Evolutionary conservation across 2,113 vertebrate species (phyloP).

Genomic region (Noturus placidus): DNA sequence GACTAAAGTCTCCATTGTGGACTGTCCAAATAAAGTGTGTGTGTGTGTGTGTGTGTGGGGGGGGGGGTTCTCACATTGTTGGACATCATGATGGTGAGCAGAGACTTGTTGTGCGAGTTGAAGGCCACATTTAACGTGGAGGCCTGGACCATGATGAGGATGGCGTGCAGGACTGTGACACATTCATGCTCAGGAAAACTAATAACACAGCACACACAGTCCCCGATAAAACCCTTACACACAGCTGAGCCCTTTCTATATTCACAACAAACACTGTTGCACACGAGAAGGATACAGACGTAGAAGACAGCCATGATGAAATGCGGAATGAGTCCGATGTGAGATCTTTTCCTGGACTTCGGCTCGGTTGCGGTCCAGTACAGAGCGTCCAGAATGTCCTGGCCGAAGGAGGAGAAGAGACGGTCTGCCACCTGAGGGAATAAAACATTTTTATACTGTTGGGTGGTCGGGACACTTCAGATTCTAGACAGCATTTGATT

Average conservation of each 20-base stretch:
- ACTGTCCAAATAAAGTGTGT: background rate
- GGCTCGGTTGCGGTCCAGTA: slow-evolving; percentile 99
- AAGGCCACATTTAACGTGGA: slow-evolving; percentile 98
- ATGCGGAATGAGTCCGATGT: slow-evolving; percentile 93
- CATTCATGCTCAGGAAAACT: slow-evolving; percentile 76
- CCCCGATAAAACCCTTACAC: background rate
- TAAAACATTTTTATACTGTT: background rate
- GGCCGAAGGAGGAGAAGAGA: slow-evolving; percentile 96
- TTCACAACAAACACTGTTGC: background rate
- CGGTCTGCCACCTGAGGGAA: slow-evolving; percentile 88
- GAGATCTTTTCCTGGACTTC: slow-evolving; percentile 90
- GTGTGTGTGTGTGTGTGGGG: background rate
- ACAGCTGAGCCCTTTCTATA: background rate
- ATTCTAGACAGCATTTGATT: no score
- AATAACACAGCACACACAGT: background rate
- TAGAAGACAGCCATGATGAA: slow-evolving; percentile 96
- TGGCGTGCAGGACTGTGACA: slow-evolving; percentile 86
- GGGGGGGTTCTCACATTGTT: slow-evolving; percentile 85
- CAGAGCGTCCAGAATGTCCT: slow-evolving; percentile 96
- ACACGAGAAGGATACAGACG: slow-evolving; percentile 91
- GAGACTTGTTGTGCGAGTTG: slow-evolving; percentile 98
- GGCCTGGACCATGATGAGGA: slow-evolving; percentile 98
- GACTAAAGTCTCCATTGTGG: no score
- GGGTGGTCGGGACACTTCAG: no score
- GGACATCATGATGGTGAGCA: slow-evolving; percentile 99